Conservation (phyloP, 2,888 invertebrate species). For the Cotesia congregata region DNA sequence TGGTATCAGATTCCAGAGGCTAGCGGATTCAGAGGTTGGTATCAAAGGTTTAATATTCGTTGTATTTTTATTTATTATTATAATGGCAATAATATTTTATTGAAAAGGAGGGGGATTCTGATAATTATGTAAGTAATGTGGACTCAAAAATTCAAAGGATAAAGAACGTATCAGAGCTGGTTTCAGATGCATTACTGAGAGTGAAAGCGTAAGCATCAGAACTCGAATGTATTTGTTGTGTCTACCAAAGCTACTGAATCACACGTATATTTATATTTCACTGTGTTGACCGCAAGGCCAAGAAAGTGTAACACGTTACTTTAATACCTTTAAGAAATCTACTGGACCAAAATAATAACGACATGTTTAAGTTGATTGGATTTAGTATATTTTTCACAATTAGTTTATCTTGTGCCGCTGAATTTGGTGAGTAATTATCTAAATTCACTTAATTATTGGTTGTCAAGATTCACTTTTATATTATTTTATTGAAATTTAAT, state of each 20-base stretch:
- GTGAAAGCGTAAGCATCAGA: conserved; percentile 64
- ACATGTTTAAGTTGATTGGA: conserved; percentile 13
- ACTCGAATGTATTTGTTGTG: conserved; percentile 33
- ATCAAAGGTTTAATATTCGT: not conserved
- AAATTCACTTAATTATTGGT: too few relatives aligned
- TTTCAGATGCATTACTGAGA: conserved; percentile 64
- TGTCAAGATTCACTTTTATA: not conserved
- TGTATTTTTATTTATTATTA: not conserved
- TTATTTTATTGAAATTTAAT: not conserved
- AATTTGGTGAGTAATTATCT: conserved; percentile 59
- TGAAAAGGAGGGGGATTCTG: not conserved
- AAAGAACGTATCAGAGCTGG: conserved; percentile 51
- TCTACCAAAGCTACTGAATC: conserved; percentile 31
- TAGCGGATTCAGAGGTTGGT: too few relatives aligned
- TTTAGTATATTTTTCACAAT: conserved; percentile 39
- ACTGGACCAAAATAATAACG: conserved; percentile 3
- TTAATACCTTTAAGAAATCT: not conserved
- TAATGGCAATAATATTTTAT: not conserved
- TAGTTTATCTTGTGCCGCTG: conserved; percentile 47
- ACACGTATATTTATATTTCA: not conserved
- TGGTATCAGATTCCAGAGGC: not conserved
- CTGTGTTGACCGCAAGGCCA: conserved; percentile 28
- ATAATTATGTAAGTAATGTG: conserved; percentile 54
- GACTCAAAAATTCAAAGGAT: conserved; percentile 57
- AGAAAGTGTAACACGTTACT: conserved; percentile 13